These are phyloP conservation scores for Aviceda subcristata DNA, from an alignment of 2,113 vertebrate species.

Conservation along the genomic window DNA sequence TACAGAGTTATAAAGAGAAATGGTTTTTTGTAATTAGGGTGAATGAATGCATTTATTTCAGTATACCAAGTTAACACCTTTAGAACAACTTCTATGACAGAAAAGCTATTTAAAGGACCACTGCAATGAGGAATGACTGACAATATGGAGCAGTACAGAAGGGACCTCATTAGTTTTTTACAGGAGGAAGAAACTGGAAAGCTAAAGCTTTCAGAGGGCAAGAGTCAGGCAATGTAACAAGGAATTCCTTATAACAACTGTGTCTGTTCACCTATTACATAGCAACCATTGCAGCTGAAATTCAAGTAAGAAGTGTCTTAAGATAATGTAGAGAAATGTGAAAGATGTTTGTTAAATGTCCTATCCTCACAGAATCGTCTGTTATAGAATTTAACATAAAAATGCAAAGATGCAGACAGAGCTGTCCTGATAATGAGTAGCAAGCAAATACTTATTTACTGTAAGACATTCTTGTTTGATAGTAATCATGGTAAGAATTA, in stretches of 20 bases:
- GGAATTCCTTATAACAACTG: not conserved
- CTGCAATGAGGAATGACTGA: not conserved
- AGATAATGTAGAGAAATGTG: not conserved
- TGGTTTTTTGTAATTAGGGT: constrained; percentile 16
- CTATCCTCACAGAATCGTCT: not conserved
- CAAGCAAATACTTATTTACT: not conserved
- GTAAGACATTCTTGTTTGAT: not conserved
- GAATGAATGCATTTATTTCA: constrained; percentile 14
- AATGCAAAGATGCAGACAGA: not conserved
- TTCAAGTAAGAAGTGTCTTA: not conserved
- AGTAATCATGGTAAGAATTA: not conserved
- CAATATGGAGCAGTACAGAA: not conserved
- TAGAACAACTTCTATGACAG: not conserved
- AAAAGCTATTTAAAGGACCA: constrained; percentile 9
- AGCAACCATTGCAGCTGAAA: not conserved
- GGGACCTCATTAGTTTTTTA: constrained; percentile 21
- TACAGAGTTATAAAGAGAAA: not conserved
- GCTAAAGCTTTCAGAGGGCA: constrained; percentile 1
- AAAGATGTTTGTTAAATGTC: not conserved
- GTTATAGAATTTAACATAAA: not conserved
- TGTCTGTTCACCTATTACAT: not conserved
- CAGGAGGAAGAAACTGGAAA: not conserved
- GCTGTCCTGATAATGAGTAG: not conserved
- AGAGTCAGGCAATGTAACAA: not conserved
- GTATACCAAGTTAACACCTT: not conserved